phyloP scores from a whole-genome alignment of 2,797 vertebrate species.

The Cossypha dichroa region DNA sequence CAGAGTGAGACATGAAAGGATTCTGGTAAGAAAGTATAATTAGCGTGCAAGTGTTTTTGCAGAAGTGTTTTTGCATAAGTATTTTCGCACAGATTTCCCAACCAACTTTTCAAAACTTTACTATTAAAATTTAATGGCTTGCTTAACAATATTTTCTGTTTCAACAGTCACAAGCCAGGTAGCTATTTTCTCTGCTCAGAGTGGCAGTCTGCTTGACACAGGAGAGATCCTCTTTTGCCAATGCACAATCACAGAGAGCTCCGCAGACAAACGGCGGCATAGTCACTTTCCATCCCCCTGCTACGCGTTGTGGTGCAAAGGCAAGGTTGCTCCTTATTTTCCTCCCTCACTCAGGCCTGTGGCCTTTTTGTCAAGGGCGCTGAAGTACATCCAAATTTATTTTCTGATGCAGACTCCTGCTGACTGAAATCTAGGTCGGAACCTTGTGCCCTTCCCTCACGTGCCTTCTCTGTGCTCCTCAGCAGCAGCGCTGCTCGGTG shows the following conservation, averaged over 20 bases:
- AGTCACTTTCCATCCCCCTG: background rate
- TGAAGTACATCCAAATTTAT: constrained; percentile 54
- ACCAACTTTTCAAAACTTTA: constrained; percentile 43
- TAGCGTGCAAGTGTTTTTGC: background rate
- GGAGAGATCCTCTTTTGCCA: background rate
- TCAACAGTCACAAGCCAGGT: constrained; percentile 1
- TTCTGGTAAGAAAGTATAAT: constrained; percentile 1
- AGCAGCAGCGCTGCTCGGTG: constrained; percentile 12
- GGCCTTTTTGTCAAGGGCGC: constrained; percentile 25
- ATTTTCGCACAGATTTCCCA: constrained; percentile 28
- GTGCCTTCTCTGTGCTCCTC: background rate
- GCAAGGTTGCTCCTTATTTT: background rate
- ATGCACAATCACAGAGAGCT: background rate
- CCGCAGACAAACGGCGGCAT: background rate
- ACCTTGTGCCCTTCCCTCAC: constrained; percentile 50
- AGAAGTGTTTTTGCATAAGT: background rate
- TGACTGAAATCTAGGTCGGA: constrained; percentile 66
- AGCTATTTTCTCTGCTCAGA: constrained; percentile 29
- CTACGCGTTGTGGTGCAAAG: background rate
- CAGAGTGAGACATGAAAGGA: background rate
- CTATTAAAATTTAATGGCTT: constrained; percentile 50
- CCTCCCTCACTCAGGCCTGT: background rate
- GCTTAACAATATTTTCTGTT: constrained; percentile 60
- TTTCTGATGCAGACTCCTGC: constrained; percentile 56
- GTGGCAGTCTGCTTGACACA: constrained; percentile 9